Percentiles rank a stretch among this genome's conserved stretches.
phyloP scores from a whole-genome alignment of 2,888 invertebrate species.

The Andricus curvator region DNA sequence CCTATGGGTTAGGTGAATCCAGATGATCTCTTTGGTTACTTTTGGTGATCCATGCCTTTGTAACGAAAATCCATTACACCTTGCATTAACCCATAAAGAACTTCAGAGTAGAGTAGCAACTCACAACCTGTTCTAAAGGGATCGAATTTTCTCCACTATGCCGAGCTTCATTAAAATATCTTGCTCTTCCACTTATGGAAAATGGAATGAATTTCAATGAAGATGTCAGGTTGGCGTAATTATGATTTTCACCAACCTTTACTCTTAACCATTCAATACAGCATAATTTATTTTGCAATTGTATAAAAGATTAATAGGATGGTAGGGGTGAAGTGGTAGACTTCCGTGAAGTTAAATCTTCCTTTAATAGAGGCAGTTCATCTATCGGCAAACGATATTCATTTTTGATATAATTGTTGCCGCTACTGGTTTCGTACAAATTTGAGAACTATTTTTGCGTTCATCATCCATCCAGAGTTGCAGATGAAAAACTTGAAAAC shows the following conservation, averaged over 20 bases:
- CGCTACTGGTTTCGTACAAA: not conserved
- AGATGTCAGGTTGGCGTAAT: not conserved
- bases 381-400: no score
- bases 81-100: not conserved
- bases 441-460: not conserved
- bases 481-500: slow-evolving; percentile 11
- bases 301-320: no score
- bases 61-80: not conserved
- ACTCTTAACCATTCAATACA: no score
- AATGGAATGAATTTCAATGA: not conserved
- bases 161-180: not conserved
- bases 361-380: no score
- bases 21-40: slow-evolving; percentile 49
- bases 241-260: no score
- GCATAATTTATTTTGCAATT: no score
- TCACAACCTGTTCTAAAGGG: not conserved
- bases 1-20: slow-evolving; percentile 63
- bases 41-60: not conserved
- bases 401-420: no score
- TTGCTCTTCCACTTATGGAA: not conserved
- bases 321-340: no score
- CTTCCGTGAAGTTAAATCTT: no score
- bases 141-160: not conserved
- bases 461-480: not conserved
- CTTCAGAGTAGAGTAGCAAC: not conserved